These are phyloP conservation scores for Ameiurus melas DNA, from an alignment of 2,113 vertebrate species.

Conservation along the genomic window DNA sequence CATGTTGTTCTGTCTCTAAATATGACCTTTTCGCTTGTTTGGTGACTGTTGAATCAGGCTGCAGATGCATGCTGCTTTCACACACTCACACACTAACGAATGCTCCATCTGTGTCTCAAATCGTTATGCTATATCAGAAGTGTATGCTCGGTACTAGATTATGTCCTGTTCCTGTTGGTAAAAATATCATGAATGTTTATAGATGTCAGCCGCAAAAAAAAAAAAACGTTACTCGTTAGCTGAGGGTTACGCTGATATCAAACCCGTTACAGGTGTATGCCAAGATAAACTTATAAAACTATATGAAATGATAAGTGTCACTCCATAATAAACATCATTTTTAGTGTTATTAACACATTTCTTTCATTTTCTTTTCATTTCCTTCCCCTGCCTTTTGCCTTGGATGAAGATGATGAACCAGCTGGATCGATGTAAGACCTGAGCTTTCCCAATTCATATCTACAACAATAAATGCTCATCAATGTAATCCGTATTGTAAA, in stretches of 20 bases:
- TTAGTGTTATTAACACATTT: background rate
- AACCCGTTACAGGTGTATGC: background rate
- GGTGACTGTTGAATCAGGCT: conserved; percentile 84
- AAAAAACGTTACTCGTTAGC: too few species aligned
- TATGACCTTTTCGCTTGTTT: conserved; percentile 84
- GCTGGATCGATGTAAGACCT: conserved; percentile 90
- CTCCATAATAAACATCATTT: background rate
- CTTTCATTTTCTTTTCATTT: conserved; percentile 61
- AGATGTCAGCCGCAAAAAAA: background rate
- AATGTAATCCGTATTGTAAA: background rate
- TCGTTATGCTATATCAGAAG: conserved; percentile 9
- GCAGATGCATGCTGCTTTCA: conserved; percentile 66
- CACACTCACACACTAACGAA: conserved; percentile 54
- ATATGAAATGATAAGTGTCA: background rate
- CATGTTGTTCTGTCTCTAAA: conserved; percentile 76
- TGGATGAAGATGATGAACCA: conserved; percentile 90
- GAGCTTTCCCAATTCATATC: background rate
- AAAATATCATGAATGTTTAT: background rate
- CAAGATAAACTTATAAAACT: background rate
- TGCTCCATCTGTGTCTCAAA: conserved; percentile 39
- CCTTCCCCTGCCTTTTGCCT: conserved; percentile 13
- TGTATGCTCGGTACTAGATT: background rate
- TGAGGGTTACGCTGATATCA: background rate
- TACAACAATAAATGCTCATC: background rate
- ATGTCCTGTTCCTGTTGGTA: background rate